Base-by-base conservation (phyloP, 2,888 invertebrate genomes). In the Anticlea derivata region DNA sequence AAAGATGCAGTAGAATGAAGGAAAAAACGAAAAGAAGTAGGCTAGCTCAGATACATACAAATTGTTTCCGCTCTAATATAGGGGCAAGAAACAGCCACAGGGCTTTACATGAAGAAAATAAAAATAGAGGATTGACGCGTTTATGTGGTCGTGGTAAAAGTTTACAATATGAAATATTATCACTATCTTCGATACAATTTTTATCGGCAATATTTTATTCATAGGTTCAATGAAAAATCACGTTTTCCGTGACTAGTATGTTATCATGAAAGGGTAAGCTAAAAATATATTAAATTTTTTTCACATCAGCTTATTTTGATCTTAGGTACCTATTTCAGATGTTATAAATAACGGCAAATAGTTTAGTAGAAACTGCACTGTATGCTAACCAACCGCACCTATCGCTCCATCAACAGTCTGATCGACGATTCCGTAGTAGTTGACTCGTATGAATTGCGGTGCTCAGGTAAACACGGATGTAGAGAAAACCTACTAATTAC, bases 1-100 rank as follows among this genome's bases (percentile, higher is more conserved):
- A 69, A 65, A 69, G 68, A 72, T 68, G 66, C 64, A 64, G 58
- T 58, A 66, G 59, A 78, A 80, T 77, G 73, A 75, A 75, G 78
- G 76, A 76, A 78, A 75, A 78, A 67, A 68, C 65, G 26, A 44
- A 7, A 17, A 4, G 17, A 17, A 63, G 70, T 8, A 24, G 23
- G 24, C 26, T 7, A 29, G 63, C 63, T 66, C 58, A 55, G 61
- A 61, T 66, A 65, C 26, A 31, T 34, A 29, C n/a, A 31, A 38
- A 68, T 75, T 68, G 65, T 69, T 70, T 70, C 61, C 59, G 67
- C 65, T 65, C 70, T 74, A 69, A 61, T 45, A 53, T 30, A 45
- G 17, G 13, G 6, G 11, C 37, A 41, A 26, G 43, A 43, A 38
- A 47, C 13, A 44, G 47, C 34, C 38, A 8, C 29, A 26, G 37